A percentile compares a stretch with the other conserved stretches of the same genome.
Conservation (phyloP, 1,140 invertebrate species). For the Ptiloglossa arizonensis region DNA sequence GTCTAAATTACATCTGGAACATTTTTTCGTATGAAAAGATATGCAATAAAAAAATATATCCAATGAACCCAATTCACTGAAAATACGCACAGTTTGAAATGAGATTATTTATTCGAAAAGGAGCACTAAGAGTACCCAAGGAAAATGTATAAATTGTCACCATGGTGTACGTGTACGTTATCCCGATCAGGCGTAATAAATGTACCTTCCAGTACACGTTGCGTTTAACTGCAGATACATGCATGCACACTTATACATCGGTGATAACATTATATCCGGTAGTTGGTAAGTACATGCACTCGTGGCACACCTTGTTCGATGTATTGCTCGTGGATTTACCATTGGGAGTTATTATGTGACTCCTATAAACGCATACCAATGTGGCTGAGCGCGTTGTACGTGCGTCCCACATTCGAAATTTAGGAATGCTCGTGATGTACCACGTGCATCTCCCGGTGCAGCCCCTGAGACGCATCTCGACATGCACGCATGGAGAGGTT, state of each 20-base stretch:
- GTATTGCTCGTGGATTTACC: constrained; percentile 58
- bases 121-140: no score
- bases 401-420: constrained; percentile 37
- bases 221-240: constrained; percentile 21
- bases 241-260: constrained; percentile 2
- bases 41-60: no score
- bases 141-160: no score
- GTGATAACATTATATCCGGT: constrained; percentile 41
- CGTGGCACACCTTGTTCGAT: constrained; percentile 45
- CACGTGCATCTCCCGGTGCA: constrained; percentile 12
- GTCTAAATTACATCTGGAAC: no score
- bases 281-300: constrained; percentile 52
- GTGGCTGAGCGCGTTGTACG: not conserved
- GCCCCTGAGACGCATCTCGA: not conserved
- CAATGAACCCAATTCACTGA: no score
- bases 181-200: constrained; percentile 14
- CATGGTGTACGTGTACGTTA: no score
- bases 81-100: no score
- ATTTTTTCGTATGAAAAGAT: no score
- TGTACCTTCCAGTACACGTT: constrained; percentile 31
- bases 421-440: constrained; percentile 1
- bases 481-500: not conserved
- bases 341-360: constrained; percentile 61
- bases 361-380: constrained; percentile 36
- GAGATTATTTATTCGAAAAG: no score